Evolutionary conservation across 2,797 vertebrate species (phyloP), one percentile per base, ranked within the genome.

Genomic region (Taenioides sp.): DNA sequence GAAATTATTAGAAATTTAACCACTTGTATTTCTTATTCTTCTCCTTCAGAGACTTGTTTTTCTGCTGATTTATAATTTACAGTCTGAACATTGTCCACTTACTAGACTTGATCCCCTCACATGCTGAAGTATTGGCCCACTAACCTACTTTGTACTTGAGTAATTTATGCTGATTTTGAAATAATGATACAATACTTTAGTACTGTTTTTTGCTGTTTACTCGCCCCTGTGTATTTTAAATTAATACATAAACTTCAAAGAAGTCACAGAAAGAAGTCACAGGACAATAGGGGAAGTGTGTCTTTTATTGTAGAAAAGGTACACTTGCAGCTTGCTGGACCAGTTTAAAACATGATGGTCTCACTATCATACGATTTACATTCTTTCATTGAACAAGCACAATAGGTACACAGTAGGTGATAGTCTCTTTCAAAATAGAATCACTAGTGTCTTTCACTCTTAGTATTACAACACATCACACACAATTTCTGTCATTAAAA

Each of bases 301-400:
- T 43, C 40, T 14, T 43, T 43, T 43, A 43, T 43, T 43, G 40
- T 12, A 43, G 57, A 60, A 71, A 62, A 84, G 81, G 14, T 86
- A 75, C 72, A 75, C 61, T 65, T 72, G 65, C 76, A 67, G 67
- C 73, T 84, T 72, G 73, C 80, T 72, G 78, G 25, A 71, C 79
- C 23, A 70, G 72, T 64, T 72, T 66, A 28, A 74, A 74, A 84
- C 43, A 80, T 3, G 52, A 55, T 11, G n/a, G n/a, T n/a, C 2
- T 55, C n/a, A 55, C 54, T 55, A 11, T 11, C n/a, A 52, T n/a
- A 11, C 23, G 2, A 55, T 10, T 55, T 23, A 55, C 54, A 79
- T 65, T n/a, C 69, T 64, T 62, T 68, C 74, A 73, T 28, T 75
- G 43, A 67, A 76, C 18, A 88, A 80, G 64, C 74, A 78, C 69